Base-by-base conservation (phyloP, 2,888 invertebrate genomes). In the Zygaena filipendulae region DNA sequence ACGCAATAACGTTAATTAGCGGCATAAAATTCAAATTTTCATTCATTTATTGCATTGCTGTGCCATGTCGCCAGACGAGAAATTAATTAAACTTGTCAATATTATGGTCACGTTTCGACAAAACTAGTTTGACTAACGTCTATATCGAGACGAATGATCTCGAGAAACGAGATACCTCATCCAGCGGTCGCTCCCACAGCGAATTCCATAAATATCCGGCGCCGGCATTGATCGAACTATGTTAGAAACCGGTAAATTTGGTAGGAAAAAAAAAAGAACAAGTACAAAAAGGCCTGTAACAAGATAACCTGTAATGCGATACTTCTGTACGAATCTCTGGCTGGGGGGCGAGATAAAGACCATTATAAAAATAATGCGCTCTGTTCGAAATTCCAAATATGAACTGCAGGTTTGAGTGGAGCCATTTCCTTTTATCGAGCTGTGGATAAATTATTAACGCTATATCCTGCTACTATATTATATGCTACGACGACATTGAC, bases 261-360 rank as follows among this genome's bases (percentile, higher is more conserved):
- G 56, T n/a, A n/a, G n/a, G n/a, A n/a, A n/a, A 59, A 43, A 52
- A 55, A 57, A 42, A 41, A 33, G 42, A 43, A 56, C 47, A 50
- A 47, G 49, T 53, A 59, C 62, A 66, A 63, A 61, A 62, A 46
- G 45, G 49, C 52, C 46, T 57, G 69, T 66, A 68, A 72, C 67
- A 60, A 74, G 66, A 70, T 69, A 69, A 64, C 60, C 50, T 56
- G 75, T 71, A 75, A 77, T 66, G 69, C 57, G 70, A 77, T 70
- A 68, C 56, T 59, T 54, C 60, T 54, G 64, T 64, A 70, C 64
- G 66, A 66, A 64, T 64, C 64, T 51, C 49, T 60, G 63, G 64
- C 63, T 59, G 59, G 62, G 61, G 61, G 68, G 63, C 59, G 54
- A 68, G 61, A 68, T 68, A 70, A 67, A 70, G 59, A 56, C 61